Evolutionary conservation across 2,888 invertebrate genomes (phyloP), one percentile per base, ranked within the genome.

Genomic region (Gisinianus flammeolus): DNA sequence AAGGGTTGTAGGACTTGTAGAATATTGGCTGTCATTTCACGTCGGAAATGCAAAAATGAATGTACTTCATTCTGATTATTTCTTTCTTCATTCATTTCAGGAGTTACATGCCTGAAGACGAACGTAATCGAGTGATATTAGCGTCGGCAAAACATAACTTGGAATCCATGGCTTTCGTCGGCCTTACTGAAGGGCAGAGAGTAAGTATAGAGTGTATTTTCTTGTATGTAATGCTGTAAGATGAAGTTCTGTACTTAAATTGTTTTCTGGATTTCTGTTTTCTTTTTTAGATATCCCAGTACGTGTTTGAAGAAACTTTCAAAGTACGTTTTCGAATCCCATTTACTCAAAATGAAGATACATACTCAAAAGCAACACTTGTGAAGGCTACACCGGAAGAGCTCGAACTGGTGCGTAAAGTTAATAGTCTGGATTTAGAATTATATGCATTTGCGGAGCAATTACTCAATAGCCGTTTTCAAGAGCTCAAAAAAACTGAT

Each of bases 81-180:
- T 56, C 10, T 76, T 78, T n/a, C 5, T 19, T 56, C 10, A 12
- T 12, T 56, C 4, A 19, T 76, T 78, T n/a, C 86, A 92, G 91
- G 85, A 92, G 92, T 70, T 90, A 91, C 83, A 91, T 94, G 89
- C 90, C 92, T 71, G 88, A 90, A 16, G 85, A 86, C 22, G 94
- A 95, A 85, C 90, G 94, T 54, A 94, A 96, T 86, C 89, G 92
- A 75, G 92, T 97, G 69, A 92, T 99, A 91, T 89, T 99, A 81
- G 94, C 94, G 52, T 97, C 97, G 86, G 99, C 99, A 75, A 98
- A 98, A 88, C 91, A 93, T 83, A 99, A 99, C 88, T 90, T 99
- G 78, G 92, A 94, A 80, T 93, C 93, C 70, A 96, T 99, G 95
- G 94, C 98, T 75, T 99, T 96, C 88, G 98, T 98, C 88, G 98